phyloP scores from a whole-genome alignment of 2,888 invertebrate genomes.

The Acronicta alni region DNA sequence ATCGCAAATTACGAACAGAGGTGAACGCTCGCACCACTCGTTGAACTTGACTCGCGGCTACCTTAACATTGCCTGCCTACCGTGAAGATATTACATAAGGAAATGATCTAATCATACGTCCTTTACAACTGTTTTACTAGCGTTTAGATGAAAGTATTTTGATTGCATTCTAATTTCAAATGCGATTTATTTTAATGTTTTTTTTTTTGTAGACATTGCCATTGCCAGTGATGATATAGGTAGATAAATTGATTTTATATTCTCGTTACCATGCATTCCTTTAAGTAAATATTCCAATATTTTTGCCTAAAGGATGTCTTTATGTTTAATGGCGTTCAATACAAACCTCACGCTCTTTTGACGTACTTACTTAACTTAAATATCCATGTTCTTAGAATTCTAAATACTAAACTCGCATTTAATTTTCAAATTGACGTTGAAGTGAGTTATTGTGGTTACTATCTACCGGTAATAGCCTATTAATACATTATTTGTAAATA shows the following conservation, averaged over 20 bases:
- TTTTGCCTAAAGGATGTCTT: too few relatives aligned
- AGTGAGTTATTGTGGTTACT: conserved; percentile 9
- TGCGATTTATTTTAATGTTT: not conserved
- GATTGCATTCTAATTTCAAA: conserved; percentile 16
- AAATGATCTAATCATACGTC: conserved; percentile 55
- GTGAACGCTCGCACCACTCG: conserved; percentile 75
- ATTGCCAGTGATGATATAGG: not conserved
- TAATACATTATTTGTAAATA: conserved; percentile 44
- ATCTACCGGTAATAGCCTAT: conserved; percentile 10
- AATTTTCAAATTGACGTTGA: conserved; percentile 7
- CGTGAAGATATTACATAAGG: conserved; percentile 62
- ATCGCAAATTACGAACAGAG: conserved; percentile 72
- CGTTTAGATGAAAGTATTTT: conserved; percentile 15
- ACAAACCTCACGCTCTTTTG: too few relatives aligned
- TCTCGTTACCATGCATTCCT: too few relatives aligned
- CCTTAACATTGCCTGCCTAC: conserved; percentile 72
- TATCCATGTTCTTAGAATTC: conserved; percentile 9
- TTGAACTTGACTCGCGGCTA: conserved; percentile 82
- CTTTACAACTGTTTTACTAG: conserved; percentile 24
- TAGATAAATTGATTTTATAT: too few relatives aligned
- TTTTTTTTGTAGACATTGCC: not conserved
- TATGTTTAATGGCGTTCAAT: too few relatives aligned
- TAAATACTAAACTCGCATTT: conserved; percentile 8
- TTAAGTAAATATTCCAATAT: too few relatives aligned
- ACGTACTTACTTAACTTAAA: not conserved